A percentile compares a stretch with the other conserved stretches of the same genome.
phyloP scores from a whole-genome alignment of 1,140 invertebrate species.

The Eupeodes corollae region DNA sequence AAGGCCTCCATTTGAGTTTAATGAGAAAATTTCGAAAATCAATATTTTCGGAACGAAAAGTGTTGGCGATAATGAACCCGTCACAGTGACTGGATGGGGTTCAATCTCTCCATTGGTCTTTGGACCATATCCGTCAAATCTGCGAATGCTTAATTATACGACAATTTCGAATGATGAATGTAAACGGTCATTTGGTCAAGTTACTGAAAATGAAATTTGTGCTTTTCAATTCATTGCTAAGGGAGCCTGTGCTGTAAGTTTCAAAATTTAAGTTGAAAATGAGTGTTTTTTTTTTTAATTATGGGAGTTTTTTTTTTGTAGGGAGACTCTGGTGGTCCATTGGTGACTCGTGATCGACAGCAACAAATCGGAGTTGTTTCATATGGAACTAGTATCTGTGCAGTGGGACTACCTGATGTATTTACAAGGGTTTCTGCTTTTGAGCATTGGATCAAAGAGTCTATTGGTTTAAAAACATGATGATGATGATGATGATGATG shows the following conservation, averaged over 20 bases:
- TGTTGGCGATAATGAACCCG: conserved; percentile 16
- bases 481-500: too few species aligned
- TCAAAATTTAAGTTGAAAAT: conserved; percentile 1
- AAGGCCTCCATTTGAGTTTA: conserved; percentile 13
- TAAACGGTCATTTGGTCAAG: conserved; percentile 13
- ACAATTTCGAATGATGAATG: conserved; percentile 28
- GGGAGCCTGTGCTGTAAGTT: conserved; percentile 36
- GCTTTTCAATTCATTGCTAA: conserved; percentile 35
- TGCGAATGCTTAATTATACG: conserved; percentile 25
- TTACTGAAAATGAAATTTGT: conserved; percentile 38
- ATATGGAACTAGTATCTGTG: conserved; percentile 50
- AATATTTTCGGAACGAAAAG: conserved; percentile 12
- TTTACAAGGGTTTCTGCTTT: conserved; percentile 42
- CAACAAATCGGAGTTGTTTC: conserved; percentile 55
- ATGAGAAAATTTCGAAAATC: conserved; percentile 18
- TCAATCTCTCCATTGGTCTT: conserved; percentile 16
- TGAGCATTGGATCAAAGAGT: conserved; percentile 38
- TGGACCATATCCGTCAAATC: conserved; percentile 21
- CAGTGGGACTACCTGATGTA: conserved; percentile 43
- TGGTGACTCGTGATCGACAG: conserved; percentile 29
- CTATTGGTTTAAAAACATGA: conserved; percentile 23
- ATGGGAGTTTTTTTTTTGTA: conserved; percentile 20
- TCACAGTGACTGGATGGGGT: conserved; percentile 33
- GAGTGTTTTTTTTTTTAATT: background rate
- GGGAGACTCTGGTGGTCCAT: conserved; percentile 63